Conservation (phyloP, 1,140 invertebrate genomes). For the Leptinotarsa defecta region DNA sequence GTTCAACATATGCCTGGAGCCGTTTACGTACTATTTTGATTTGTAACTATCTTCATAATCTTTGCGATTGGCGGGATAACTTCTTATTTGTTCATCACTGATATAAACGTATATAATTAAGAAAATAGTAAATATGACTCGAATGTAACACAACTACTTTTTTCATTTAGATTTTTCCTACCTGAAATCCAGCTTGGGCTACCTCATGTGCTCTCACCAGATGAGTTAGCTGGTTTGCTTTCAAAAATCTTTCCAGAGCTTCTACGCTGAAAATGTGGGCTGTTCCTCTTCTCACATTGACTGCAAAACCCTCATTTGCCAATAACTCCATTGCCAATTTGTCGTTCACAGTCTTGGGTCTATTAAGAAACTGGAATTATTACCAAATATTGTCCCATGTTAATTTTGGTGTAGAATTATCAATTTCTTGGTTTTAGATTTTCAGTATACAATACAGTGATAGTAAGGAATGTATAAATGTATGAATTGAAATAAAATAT, state of each 20-base stretch:
- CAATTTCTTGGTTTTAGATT: no score
- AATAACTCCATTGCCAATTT: slow-evolving; percentile 61
- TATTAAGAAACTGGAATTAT: slow-evolving; percentile 6
- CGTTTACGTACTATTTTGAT: background rate
- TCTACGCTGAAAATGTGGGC: slow-evolving; percentile 72
- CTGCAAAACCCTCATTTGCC: slow-evolving; percentile 69
- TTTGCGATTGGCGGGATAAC: background rate
- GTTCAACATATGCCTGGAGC: no score
- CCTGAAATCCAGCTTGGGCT: slow-evolving; percentile 72
- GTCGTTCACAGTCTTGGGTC: slow-evolving; percentile 53
- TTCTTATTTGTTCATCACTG: background rate
- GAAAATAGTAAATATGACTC: background rate
- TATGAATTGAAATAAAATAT: no score
- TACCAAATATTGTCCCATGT: no score
- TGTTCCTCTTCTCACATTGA: slow-evolving; percentile 71
- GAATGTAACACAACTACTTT: background rate
- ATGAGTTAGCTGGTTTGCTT: slow-evolving; percentile 67
- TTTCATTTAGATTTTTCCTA: slow-evolving; percentile 45
- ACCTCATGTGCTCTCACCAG: slow-evolving; percentile 76
- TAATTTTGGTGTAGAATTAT: no score
- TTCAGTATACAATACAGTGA: no score
- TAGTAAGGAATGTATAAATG: no score
- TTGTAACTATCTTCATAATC: background rate
- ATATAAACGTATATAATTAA: background rate
- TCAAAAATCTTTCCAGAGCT: slow-evolving; percentile 70